Base-by-base conservation (phyloP, 2,113 vertebrate genomes). In the Gobio gobio region DNA sequence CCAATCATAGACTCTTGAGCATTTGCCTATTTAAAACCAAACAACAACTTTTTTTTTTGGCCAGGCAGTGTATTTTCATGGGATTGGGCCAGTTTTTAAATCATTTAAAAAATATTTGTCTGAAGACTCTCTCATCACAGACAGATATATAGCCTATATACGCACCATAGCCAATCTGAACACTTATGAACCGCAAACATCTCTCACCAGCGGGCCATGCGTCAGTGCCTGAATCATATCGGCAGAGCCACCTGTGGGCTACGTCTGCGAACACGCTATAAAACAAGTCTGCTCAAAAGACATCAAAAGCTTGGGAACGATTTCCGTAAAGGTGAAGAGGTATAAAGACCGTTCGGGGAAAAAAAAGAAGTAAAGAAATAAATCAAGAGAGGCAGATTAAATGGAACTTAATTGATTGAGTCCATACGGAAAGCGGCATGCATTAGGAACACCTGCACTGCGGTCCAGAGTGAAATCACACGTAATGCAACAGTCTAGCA, bases 401-500 rank as follows among this genome's bases (percentile, higher is more conserved):
- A 63, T 20, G 61, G 40, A 49, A 83, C 72, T 79, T 59, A 85
- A 89, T 82, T 87, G 87, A 87, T 85, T 70, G 75, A 77, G 51
- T 77, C 49, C 26, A 36, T 22, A 77, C 2, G 2, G 75, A 33
- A 77, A 77, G 49, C 29, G 22, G 26, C 51, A 58, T 36, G 75
- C 75, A 58, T 77, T 58, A 56, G 51, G 26, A 77, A 36, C 49
- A 77, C 75, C 75, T 77, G 26, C 75, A 36, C 51, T 77, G 75
- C 29, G 5, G 49, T 77, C 75, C 51, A 4, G 24, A 56, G 51
- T 22, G n/a, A 77, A 56, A 77, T 77, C 29, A 36, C 75, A 58
- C 12, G 3, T 59, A 78, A 59, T 40, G 76, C 54, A 58, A 40
- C 66, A 40, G 66, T 58, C 63, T 54, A 10, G 47, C 5, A 43